Evolutionary conservation across 2,888 invertebrate genomes (phyloP).

Genomic region (Eilema depressum): DNA sequence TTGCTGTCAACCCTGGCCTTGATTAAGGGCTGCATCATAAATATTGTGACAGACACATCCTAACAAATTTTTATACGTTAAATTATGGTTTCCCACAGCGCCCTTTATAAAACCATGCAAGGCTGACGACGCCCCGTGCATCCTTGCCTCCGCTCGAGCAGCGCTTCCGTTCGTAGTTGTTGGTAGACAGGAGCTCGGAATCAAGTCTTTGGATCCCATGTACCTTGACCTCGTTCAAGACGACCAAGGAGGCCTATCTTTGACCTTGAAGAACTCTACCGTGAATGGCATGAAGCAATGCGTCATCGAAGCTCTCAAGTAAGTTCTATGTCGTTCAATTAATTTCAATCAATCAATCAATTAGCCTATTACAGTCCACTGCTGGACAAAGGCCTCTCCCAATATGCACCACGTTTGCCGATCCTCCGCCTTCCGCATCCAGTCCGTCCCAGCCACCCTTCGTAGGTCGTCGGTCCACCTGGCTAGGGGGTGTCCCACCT

Average conservation of each 20-base stretch:
- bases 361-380: too few species aligned
- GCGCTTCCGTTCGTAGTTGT: slow-evolving; percentile 65
- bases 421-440: too few species aligned
- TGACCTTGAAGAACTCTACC: slow-evolving; percentile 66
- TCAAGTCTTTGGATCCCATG: slow-evolving; percentile 73
- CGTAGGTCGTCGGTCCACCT: too few species aligned
- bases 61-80: background rate
- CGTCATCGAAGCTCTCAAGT: slow-evolving; percentile 69
- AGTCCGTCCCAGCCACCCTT: too few species aligned
- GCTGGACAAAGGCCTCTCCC: too few species aligned
- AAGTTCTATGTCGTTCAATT: slow-evolving; percentile 49
- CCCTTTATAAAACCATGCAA: slow-evolving; percentile 77
- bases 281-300: slow-evolving; percentile 75
- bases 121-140: slow-evolving; percentile 63
- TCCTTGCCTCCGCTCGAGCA: slow-evolving; percentile 63
- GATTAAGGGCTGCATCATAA: too few species aligned
- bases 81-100: slow-evolving; percentile 53
- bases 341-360: too few species aligned
- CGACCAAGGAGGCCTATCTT: slow-evolving; percentile 65
- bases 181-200: slow-evolving; percentile 70
- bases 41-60: too few species aligned
- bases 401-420: too few species aligned
- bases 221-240: slow-evolving; percentile 62
- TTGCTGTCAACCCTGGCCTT: too few species aligned
- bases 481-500: too few species aligned